Conservation (phyloP, 2,888 invertebrate species). For the Tolmerus cingulatus region DNA sequence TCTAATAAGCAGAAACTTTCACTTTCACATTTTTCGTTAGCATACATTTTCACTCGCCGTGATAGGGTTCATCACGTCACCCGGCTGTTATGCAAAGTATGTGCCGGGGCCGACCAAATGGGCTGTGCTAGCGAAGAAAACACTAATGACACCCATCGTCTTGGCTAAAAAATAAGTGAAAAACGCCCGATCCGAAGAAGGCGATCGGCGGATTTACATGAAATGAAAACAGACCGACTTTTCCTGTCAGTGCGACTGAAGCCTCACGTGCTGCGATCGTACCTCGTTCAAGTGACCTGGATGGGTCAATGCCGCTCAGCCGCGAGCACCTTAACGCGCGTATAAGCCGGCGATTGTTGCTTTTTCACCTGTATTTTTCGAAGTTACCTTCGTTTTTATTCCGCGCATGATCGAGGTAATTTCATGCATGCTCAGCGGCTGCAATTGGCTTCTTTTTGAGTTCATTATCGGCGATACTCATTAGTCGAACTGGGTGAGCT, state of each 20-base stretch:
- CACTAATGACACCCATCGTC: not conserved
- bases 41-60: constrained; percentile 14
- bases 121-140: not conserved
- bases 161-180: not conserved
- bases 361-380: not conserved
- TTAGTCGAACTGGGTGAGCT: not conserved
- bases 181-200: not conserved
- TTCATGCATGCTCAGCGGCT: not conserved
- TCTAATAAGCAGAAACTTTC: constrained; percentile 33
- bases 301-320: constrained; percentile 26
- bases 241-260: constrained; percentile 30
- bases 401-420: constrained; percentile 19
- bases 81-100: constrained; percentile 15
- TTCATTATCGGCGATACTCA: not conserved
- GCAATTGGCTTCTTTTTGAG: constrained; percentile 15
- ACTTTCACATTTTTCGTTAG: constrained; percentile 34
- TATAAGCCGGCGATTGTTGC: not conserved
- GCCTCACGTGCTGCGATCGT: not conserved
- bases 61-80: not conserved
- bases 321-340: not conserved
- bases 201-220: constrained; percentile 9
- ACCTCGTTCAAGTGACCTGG: constrained; percentile 6
- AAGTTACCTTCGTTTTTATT: constrained; percentile 22
- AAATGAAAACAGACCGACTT: constrained; percentile 17
- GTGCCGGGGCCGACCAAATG: not conserved